Percentiles rank a stretch among this genome's conserved stretches.
These are phyloP conservation scores for Drosophila niveifrons DNA, from an alignment of 2,888 invertebrate species.

Conservation along the genomic window DNA sequence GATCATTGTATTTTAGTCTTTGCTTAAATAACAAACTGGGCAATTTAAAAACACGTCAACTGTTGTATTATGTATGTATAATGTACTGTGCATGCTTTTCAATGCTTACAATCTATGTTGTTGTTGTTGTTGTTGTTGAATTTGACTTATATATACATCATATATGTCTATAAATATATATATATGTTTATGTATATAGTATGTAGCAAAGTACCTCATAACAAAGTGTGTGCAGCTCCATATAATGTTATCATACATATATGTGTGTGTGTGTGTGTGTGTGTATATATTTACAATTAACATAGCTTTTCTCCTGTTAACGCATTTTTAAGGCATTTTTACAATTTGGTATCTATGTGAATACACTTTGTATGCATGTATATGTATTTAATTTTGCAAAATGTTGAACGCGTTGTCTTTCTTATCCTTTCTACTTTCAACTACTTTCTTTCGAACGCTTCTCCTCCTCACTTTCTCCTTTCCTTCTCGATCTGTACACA, in stretches of 20 bases:
- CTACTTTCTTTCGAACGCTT: background rate
- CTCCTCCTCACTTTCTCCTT: background rate
- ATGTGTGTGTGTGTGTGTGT: slow-evolving; percentile 27
- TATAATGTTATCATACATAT: slow-evolving; percentile 29
- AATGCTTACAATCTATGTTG: slow-evolving; percentile 38
- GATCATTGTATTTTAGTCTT: slow-evolving; percentile 18
- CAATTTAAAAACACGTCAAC: slow-evolving; percentile 59
- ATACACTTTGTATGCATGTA: slow-evolving; percentile 37
- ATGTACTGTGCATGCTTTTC: slow-evolving; percentile 25
- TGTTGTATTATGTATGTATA: slow-evolving; percentile 4
- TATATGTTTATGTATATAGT: slow-evolving; percentile 14
- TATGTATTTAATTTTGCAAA: slow-evolving; percentile 51
- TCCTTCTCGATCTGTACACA: slow-evolving; percentile 38
- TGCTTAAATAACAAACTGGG: slow-evolving; percentile 48
- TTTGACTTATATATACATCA: slow-evolving; percentile 14
- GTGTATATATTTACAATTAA: slow-evolving; percentile 55
- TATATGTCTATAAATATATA: background rate
- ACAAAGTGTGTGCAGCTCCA: slow-evolving; percentile 18
- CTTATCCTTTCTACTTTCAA: slow-evolving; percentile 10
- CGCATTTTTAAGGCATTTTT: slow-evolving; percentile 71
- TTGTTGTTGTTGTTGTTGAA: slow-evolving; percentile 38
- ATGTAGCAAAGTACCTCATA: slow-evolving; percentile 33
- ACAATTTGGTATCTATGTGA: slow-evolving; percentile 41
- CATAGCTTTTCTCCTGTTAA: slow-evolving; percentile 48
- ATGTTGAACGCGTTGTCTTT: slow-evolving; percentile 45